These are phyloP conservation scores for Hucho hucho DNA, from an alignment of 2,113 vertebrate genomes.

Conservation along the genomic window DNA sequence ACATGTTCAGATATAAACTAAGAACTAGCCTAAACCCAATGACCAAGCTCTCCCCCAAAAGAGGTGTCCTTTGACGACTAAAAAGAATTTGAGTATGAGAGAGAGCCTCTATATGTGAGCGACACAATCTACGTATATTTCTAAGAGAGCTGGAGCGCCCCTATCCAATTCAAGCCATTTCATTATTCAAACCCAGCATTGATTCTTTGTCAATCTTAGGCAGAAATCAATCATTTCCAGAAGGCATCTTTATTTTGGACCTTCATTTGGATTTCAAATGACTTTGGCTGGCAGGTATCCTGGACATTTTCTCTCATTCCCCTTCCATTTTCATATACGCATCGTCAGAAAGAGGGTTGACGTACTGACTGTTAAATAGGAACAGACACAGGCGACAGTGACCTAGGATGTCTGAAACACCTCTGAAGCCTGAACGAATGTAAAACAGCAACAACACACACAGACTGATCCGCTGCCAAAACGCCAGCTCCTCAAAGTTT, in stretches of 20 bases:
- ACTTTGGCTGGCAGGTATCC: background rate
- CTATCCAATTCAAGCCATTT: background rate
- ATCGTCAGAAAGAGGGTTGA: background rate
- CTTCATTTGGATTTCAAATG: constrained; percentile 18
- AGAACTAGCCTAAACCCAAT: background rate
- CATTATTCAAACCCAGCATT: constrained; percentile 10
- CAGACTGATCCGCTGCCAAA: background rate
- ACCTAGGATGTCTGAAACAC: background rate
- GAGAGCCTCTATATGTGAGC: background rate
- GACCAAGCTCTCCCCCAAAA: background rate
- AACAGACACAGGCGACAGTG: background rate
- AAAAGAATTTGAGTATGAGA: background rate
- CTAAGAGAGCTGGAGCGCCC: background rate
- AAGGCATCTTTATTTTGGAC: constrained; percentile 11
- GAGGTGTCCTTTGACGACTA: background rate
- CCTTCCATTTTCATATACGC: background rate
- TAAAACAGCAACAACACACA: background rate
- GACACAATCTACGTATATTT: background rate
- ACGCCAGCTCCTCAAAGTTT: background rate
- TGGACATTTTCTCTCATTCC: background rate
- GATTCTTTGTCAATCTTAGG: constrained; percentile 3
- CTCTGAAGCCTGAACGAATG: background rate
- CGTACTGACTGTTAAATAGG: constrained; percentile 22
- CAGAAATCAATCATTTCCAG: constrained; percentile 17
- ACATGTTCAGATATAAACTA: background rate